Percentiles rank a stretch among this genome's conserved stretches.
Conservation (phyloP, 2,797 vertebrate genomes). For the Mormyrops boulengeri region DNA sequence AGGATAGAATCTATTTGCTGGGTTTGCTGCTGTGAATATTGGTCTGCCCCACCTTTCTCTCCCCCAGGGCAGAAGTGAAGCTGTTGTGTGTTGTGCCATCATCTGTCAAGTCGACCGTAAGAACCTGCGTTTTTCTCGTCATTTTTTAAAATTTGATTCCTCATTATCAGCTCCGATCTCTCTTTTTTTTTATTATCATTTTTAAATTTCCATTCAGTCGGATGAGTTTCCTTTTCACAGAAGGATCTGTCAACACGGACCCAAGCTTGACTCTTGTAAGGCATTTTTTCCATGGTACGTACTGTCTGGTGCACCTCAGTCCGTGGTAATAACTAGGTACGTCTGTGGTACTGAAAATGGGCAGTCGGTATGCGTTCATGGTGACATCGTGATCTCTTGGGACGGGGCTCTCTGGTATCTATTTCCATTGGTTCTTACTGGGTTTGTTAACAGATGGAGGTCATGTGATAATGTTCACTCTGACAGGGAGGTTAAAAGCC, state of each 20-base stretch:
- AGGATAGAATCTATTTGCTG: background rate
- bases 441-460: background rate
- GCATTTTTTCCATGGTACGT: constrained; percentile 33
- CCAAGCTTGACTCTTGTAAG: constrained; percentile 25
- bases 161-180: background rate
- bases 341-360: constrained; percentile 12
- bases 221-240: constrained; percentile 26
- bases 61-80: background rate
- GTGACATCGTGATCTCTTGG: background rate
- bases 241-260: constrained; percentile 36
- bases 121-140: background rate
- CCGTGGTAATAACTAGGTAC: background rate
- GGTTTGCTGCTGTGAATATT: background rate
- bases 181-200: background rate
- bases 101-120: background rate
- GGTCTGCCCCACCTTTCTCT: background rate
- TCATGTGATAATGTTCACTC: background rate
- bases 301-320: constrained; percentile 16
- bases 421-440: background rate
- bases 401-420: background rate
- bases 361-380: background rate
- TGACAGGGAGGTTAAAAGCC: background rate
- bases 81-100: background rate
- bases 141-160: background rate
- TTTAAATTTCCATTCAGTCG: constrained; percentile 19